Evolutionary conservation across 1,140 invertebrate species (phyloP).

Genomic region (Habropoda laboriosa): DNA sequence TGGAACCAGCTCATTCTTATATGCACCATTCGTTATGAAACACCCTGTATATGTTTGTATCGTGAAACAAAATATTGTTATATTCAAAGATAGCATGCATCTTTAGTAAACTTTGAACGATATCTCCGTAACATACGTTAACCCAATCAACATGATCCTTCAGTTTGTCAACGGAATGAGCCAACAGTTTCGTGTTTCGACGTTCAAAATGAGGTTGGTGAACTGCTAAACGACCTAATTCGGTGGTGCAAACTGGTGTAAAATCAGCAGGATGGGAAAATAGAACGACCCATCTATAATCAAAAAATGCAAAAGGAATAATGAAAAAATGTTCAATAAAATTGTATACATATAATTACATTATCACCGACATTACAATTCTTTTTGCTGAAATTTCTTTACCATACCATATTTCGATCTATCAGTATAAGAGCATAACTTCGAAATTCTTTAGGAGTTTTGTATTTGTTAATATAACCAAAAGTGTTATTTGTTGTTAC

Average conservation of each 20-base stretch:
- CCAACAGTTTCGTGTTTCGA: constrained; percentile 91
- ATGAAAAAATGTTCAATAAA: not conserved
- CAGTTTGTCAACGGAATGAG: constrained; percentile 92
- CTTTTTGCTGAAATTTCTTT: not conserved
- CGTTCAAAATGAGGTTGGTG: constrained; percentile 89
- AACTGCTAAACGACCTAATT: constrained; percentile 90
- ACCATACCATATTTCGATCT: not conserved
- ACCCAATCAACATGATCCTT: constrained; percentile 91
- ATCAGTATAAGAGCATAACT: too few species aligned
- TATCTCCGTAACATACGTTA: constrained; percentile 81
- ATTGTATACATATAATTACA: not conserved
- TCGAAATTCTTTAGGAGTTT: too few species aligned
- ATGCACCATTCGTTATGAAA: too few species aligned
- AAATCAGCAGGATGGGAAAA: constrained; percentile 97
- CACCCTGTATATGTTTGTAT: too few species aligned
- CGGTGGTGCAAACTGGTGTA: constrained; percentile 97
- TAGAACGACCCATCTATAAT: constrained; percentile 90
- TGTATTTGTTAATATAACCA: too few species aligned
- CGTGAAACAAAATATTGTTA: too few species aligned
- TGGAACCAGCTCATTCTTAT: too few species aligned
- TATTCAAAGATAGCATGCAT: too few species aligned
- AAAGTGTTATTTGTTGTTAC: too few species aligned
- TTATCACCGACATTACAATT: not conserved
- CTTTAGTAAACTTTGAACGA: not conserved
- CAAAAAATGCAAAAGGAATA: not conserved